Base-by-base conservation (phyloP, 2,888 invertebrate genomes). In the Lycia hirtaria region DNA sequence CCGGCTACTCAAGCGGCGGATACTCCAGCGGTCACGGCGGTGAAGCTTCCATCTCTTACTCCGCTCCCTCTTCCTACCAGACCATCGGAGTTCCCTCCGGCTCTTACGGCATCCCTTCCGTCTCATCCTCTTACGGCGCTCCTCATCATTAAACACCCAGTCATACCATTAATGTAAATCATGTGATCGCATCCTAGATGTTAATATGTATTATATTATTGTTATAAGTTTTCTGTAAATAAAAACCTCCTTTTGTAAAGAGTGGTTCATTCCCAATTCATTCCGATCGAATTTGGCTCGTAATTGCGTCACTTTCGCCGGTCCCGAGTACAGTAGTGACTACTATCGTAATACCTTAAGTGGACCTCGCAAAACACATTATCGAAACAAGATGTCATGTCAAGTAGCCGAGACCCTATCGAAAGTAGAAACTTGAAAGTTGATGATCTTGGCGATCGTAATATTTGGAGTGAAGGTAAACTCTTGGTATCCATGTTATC, bases 161-260 rank as follows among this genome's bases (percentile, higher is more conserved):
- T 88, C 88, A 88, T 83, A 71, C 82, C 85, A 87, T 88, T 83
- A 80, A 83, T 84, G 83, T 78, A 81, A 87, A 75, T 76, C 86
- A 90, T 90, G 89, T 90, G 90, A 90, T 90, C 87, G 83, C 87
- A 82, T 76, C 80, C 69, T 89, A 89, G 88, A 80, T 78, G 78
- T 83, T 78, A 87, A 80, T 81, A 78, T 88, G 85, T 90, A 88
- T 87, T 88, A 78, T 79, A 79, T 56, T 56, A 56, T 85, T 87
- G 84, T 84, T 86, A 70, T 91, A 91, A 88, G 86, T 88, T 89
- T 63, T 92, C 90, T 92, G 92, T 92, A 92, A 92, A 92, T 92
- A 92, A 90, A 89, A 81, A 72, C 54, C 72, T 72, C 76, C 78
- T 81, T 85, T 84, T 81, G 75, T 83, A 81, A 67, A 53, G 49